phyloP scores from a whole-genome alignment of 2,888 invertebrate genomes.

The Anodontia alba region DNA sequence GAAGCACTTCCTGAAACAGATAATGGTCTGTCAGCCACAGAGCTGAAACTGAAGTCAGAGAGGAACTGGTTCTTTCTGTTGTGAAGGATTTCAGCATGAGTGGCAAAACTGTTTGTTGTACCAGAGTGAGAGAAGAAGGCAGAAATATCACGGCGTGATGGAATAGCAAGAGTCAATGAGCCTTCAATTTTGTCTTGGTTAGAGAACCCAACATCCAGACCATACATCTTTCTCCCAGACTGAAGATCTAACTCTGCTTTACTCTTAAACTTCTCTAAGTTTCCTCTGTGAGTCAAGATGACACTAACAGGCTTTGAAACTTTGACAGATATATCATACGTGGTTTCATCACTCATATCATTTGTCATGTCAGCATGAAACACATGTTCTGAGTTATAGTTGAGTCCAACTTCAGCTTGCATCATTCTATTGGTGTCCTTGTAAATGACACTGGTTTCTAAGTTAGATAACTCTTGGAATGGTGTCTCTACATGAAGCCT shows the following conservation, averaged over 20 bases:
- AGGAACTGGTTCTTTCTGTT: conserved; percentile 45
- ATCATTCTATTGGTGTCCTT: background rate
- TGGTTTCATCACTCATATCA: background rate
- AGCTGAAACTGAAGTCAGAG: conserved; percentile 24
- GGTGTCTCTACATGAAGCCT: conserved; percentile 22
- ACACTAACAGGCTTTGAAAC: conserved; percentile 26
- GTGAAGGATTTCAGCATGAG: conserved; percentile 40
- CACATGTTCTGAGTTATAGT: background rate
- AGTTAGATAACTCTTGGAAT: background rate
- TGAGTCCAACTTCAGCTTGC: background rate
- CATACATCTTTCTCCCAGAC: conserved; percentile 8
- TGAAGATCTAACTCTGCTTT: background rate
- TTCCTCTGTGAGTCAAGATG: conserved; percentile 24
- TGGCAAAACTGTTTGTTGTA: conserved; percentile 2
- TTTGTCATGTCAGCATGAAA: background rate
- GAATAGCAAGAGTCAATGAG: conserved; percentile 25
- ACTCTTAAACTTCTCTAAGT: background rate
- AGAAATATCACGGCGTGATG: conserved; percentile 38
- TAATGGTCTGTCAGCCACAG: background rate
- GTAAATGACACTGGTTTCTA: background rate
- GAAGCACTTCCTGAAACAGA: conserved; percentile 18
- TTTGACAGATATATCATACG: conserved; percentile 6
- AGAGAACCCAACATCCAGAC: conserved; percentile 24
- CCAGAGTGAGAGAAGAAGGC: conserved; percentile 26
- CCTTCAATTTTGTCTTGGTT: conserved; percentile 23